Conservation (phyloP, 2,797 vertebrate genomes). For the Arrhamphus sclerolepis region DNA sequence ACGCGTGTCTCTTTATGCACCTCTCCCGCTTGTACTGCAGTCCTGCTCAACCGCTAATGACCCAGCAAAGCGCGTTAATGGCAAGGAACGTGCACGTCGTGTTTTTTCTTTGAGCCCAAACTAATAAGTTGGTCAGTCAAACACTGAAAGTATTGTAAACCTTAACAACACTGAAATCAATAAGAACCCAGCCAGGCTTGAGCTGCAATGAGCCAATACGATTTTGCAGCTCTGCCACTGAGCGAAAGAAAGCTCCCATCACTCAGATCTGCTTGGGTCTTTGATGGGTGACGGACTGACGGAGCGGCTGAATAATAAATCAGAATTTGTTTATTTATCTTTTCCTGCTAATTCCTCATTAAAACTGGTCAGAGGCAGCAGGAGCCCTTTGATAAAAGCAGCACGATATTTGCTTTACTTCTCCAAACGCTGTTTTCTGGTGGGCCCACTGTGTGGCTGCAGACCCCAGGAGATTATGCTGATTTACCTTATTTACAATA, state of each 20-base stretch:
- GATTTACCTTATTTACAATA: conserved; percentile 54
- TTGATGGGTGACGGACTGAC: conserved; percentile 52
- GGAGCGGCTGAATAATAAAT: conserved; percentile 42
- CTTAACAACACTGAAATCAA: conserved; percentile 41
- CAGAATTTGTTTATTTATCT: conserved; percentile 67
- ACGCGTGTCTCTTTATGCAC: conserved; percentile 29
- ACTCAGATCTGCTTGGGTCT: conserved; percentile 57
- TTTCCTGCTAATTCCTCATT: conserved; percentile 77
- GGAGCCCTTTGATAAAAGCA: conserved; percentile 73
- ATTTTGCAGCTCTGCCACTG: conserved; percentile 30
- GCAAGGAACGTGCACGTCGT: conserved; percentile 68
- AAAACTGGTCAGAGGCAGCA: conserved; percentile 67
- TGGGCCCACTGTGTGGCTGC: conserved; percentile 57
- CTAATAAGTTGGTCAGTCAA: conserved; percentile 72
- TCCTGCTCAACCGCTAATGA: conserved; percentile 65
- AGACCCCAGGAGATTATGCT: conserved; percentile 36
- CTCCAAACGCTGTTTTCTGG: conserved; percentile 52
- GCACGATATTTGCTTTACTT: conserved; percentile 70
- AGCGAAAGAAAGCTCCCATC: conserved; percentile 53
- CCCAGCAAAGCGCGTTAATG: conserved; percentile 74
- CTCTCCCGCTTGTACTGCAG: conserved; percentile 43
- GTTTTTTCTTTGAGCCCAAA: conserved; percentile 54
- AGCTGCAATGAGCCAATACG: conserved; percentile 39
- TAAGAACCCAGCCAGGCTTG: conserved; percentile 31
- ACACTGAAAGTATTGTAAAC: conserved; percentile 53